A percentile compares a stretch with the other conserved stretches of the same genome.
Evolutionary conservation across 2,888 invertebrate species (phyloP).

Genomic region (Coleophora flavipennella): DNA sequence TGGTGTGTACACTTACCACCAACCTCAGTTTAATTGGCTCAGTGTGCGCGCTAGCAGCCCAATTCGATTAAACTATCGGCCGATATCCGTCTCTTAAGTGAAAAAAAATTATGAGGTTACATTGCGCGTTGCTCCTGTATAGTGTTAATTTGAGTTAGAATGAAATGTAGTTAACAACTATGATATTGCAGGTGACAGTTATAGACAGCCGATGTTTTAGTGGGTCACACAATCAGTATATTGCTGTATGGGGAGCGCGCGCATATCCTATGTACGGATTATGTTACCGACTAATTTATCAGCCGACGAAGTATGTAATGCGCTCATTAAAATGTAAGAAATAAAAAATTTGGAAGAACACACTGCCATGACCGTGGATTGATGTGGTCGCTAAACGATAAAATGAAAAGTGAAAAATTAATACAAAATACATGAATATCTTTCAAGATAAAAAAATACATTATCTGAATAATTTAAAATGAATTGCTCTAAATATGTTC

Average conservation of each 20-base stretch:
- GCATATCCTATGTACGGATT: too few relatives aligned
- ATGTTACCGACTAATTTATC: too few relatives aligned
- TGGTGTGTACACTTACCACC: too few relatives aligned
- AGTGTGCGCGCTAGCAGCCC: too few relatives aligned
- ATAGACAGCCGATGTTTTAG: too few relatives aligned
- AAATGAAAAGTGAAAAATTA: constrained; percentile 21
- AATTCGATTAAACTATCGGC: too few relatives aligned
- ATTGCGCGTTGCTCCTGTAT: constrained; percentile 25
- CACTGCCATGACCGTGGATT: constrained; percentile 43
- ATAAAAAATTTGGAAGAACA: constrained; percentile 42
- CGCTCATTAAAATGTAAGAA: constrained; percentile 5
- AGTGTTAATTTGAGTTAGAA: constrained; percentile 15
- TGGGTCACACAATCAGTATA: too few relatives aligned
- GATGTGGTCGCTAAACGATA: constrained; percentile 28
- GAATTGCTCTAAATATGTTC: too few relatives aligned
- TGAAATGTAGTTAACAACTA: constrained; percentile 12
- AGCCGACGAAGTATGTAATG: constrained; percentile 5
- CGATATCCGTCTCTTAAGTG: too few relatives aligned
- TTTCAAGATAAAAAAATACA: constrained; percentile 12
- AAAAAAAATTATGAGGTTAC: neutral
- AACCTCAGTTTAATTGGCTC: too few relatives aligned
- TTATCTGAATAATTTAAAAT: constrained; percentile 2
- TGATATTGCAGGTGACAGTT: constrained; percentile 26
- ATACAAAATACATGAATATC: constrained; percentile 24
- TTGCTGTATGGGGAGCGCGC: too few relatives aligned